These are phyloP conservation scores for Bothrops jararaca DNA, from an alignment of 2,113 vertebrate species.

Conservation along the genomic window DNA sequence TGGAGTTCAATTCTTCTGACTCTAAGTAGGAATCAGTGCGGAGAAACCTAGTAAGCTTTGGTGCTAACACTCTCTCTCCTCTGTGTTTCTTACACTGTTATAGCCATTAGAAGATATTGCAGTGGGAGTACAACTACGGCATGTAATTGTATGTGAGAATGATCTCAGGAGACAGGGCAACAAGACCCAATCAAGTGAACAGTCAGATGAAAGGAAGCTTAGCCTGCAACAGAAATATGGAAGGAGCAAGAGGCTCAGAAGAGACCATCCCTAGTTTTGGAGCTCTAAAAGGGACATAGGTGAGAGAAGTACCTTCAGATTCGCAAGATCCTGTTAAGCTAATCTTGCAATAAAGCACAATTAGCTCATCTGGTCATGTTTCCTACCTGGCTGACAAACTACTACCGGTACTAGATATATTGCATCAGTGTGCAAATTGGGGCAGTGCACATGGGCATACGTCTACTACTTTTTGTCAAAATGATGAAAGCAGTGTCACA, in stretches of 20 bases:
- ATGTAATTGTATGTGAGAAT: neutral
- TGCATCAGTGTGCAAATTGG: neutral
- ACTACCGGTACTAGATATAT: neutral
- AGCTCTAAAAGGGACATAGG: neutral
- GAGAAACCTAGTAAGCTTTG: neutral
- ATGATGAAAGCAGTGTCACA: neutral
- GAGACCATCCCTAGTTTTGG: neutral
- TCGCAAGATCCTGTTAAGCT: neutral
- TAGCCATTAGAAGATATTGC: neutral
- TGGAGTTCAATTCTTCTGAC: neutral
- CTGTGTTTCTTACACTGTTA: neutral
- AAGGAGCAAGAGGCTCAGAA: neutral
- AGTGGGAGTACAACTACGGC: neutral
- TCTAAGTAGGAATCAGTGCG: neutral
- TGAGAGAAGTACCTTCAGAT: neutral
- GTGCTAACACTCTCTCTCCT: too few relatives aligned
- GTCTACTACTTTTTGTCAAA: neutral
- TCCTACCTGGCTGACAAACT: neutral
- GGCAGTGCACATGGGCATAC: neutral
- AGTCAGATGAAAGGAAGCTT: neutral
- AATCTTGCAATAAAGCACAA: neutral
- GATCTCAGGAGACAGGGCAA: neutral
- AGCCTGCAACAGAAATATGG: neutral
- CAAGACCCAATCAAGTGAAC: neutral
- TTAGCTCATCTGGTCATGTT: neutral